These are phyloP conservation scores for Silurus meridionalis DNA, from an alignment of 2,113 vertebrate species.

Conservation along the genomic window DNA sequence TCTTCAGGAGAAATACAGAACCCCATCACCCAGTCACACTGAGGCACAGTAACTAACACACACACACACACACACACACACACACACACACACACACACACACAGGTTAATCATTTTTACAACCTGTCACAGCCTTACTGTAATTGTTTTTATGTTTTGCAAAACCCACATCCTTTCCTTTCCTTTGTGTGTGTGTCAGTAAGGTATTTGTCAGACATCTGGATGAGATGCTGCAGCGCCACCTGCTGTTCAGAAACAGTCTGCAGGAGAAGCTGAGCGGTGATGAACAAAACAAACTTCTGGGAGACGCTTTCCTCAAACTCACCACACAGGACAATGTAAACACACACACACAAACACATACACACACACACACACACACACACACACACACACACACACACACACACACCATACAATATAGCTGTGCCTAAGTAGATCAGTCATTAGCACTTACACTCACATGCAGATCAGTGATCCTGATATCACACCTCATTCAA, in stretches of 20 bases:
- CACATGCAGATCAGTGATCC: not conserved
- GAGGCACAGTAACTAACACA: constrained; percentile 64
- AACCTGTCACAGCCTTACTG: not conserved
- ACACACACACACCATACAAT: not conserved
- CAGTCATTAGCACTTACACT: not conserved
- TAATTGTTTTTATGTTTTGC: not conserved
- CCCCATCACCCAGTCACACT: constrained; percentile 12
- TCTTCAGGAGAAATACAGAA: constrained; percentile 68
- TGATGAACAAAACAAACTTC: constrained; percentile 67
- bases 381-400: not conserved
- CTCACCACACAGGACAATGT: constrained; percentile 73
- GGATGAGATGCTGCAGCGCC: constrained; percentile 72
- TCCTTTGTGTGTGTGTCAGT: constrained; percentile 49
- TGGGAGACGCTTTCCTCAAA: constrained; percentile 73
- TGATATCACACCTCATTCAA: not conserved
- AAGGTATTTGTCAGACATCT: constrained; percentile 63
- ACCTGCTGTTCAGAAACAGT: constrained; percentile 73
- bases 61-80: not conserved
- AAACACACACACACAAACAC: not conserved
- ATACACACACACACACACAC: not conserved
- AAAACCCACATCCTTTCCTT: not conserved
- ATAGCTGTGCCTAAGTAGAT: not conserved
- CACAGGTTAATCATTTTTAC: not conserved
- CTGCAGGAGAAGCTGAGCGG: constrained; percentile 70
- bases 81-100: constrained; percentile 2